A percentile compares a stretch with the other conserved stretches of the same genome.
Evolutionary conservation across 1,140 invertebrate genomes (phyloP).

Genomic region (Drosophila persimilis): DNA sequence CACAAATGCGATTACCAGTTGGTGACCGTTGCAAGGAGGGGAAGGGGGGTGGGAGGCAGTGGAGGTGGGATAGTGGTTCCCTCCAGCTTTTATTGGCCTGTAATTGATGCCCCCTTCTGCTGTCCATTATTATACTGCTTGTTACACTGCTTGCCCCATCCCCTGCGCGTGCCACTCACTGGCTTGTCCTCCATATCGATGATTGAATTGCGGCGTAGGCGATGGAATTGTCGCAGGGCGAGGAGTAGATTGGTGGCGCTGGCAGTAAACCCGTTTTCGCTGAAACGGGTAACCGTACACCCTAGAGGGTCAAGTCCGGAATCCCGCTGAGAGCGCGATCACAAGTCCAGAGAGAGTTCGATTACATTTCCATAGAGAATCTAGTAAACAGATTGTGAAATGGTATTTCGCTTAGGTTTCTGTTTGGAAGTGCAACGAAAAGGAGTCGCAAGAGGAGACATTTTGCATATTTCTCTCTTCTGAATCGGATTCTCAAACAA

Average conservation of each 20-base stretch:
- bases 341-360: too few relatives aligned
- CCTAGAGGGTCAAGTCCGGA: too few relatives aligned
- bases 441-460: too few relatives aligned
- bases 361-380: too few relatives aligned
- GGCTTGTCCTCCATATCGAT: conserved; percentile 33
- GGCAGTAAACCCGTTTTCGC: conserved; percentile 22
- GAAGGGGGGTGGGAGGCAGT: neutral
- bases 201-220: conserved; percentile 43
- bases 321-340: conserved; percentile 4
- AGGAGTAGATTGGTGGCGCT: conserved; percentile 11
- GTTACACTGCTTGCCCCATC: conserved; percentile 5
- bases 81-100: conserved; percentile 45
- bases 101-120: conserved; percentile 43
- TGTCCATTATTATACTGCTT: conserved; percentile 3
- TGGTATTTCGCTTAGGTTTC: too few relatives aligned
- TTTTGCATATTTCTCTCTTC: too few relatives aligned
- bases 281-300: conserved; percentile 10
- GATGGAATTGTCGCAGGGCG: neutral
- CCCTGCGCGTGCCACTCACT: neutral
- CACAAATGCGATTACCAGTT: conserved; percentile 47
- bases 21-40: conserved; percentile 4
- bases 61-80: neutral
- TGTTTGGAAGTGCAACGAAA: too few relatives aligned
- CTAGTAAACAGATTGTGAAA: too few relatives aligned
- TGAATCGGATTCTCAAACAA: too few relatives aligned